Evolutionary conservation across 1,140 invertebrate species (phyloP).

Genomic region (Neelides sp.): DNA sequence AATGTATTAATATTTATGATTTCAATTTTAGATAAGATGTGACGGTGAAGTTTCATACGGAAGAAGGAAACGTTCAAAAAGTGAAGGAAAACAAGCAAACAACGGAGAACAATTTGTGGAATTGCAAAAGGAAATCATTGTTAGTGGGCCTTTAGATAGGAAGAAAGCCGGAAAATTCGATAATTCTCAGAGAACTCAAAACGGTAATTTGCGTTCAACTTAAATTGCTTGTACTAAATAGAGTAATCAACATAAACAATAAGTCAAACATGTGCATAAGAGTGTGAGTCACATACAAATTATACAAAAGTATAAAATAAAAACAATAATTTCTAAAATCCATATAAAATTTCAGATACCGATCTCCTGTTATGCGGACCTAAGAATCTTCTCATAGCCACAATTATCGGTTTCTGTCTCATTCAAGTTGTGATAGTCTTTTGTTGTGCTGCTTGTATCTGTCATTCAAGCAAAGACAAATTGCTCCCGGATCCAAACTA

Average conservation of each 20-base stretch:
- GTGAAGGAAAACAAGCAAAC: not conserved
- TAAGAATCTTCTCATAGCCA: slow-evolving; percentile 24
- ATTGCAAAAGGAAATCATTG: slow-evolving; percentile 28
- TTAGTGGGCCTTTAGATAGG: slow-evolving; percentile 19
- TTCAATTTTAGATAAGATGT: slow-evolving; percentile 20
- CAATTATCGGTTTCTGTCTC: slow-evolving; percentile 27
- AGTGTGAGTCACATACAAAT: too few relatives aligned
- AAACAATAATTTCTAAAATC: too few relatives aligned
- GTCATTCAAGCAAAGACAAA: slow-evolving; percentile 18
- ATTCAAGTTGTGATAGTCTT: slow-evolving; percentile 29
- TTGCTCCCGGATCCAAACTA: not conserved
- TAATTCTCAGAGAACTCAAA: too few relatives aligned
- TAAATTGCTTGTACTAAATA: too few relatives aligned
- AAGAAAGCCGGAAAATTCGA: too few relatives aligned
- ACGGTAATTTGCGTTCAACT: not conserved
- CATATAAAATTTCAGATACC: slow-evolving; percentile 21
- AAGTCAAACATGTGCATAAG: too few relatives aligned
- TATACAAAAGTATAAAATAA: too few relatives aligned
- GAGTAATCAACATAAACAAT: too few relatives aligned
- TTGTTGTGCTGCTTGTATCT: slow-evolving; percentile 17
- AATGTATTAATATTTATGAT: not conserved
- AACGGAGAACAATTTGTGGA: slow-evolving; percentile 14
- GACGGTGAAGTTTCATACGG: slow-evolving; percentile 27
- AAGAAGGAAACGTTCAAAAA: slow-evolving; percentile 10
- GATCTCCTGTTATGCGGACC: slow-evolving; percentile 18